A percentile compares a stretch with the other conserved stretches of the same genome.
These are phyloP conservation scores for Crepidodera aurea DNA, from an alignment of 2,888 invertebrate species.

Conservation along the genomic window DNA sequence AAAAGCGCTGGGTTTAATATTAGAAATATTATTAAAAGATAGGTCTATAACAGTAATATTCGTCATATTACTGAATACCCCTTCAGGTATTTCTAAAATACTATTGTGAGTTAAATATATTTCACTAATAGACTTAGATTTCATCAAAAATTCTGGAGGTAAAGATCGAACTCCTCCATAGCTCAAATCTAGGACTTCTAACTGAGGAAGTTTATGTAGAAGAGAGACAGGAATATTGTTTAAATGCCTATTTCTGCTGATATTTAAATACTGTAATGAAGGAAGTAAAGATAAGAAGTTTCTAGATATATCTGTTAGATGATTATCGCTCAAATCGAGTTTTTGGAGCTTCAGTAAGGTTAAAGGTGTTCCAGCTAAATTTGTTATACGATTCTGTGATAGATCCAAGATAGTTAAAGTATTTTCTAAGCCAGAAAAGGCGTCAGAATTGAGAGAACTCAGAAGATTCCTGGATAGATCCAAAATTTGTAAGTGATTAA, in stretches of 20 bases:
- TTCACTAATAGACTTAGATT: constrained; percentile 71
- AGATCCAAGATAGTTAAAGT: constrained; percentile 76
- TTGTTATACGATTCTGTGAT: constrained; percentile 77
- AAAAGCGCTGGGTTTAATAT: constrained; percentile 79
- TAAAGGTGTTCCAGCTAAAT: constrained; percentile 71
- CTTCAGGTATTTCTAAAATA: constrained; percentile 79
- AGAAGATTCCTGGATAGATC: constrained; percentile 84
- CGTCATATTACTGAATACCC: constrained; percentile 77
- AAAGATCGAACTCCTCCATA: constrained; percentile 77
- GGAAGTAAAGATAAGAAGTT: constrained; percentile 74
- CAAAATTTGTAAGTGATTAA: constrained; percentile 74
- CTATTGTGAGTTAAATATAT: constrained; percentile 77
- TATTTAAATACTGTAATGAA: constrained; percentile 74
- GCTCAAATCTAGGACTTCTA: constrained; percentile 78
- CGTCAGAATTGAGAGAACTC: constrained; percentile 74
- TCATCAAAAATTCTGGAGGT: constrained; percentile 75
- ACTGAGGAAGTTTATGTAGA: constrained; percentile 74
- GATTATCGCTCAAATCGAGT: constrained; percentile 82
- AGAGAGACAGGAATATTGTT: constrained; percentile 70
- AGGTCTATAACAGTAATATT: constrained; percentile 80
- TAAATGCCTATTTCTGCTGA: constrained; percentile 78
- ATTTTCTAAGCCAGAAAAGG: constrained; percentile 79
- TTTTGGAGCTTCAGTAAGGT: constrained; percentile 71
- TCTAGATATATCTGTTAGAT: constrained; percentile 74
- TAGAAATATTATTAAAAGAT: constrained; percentile 80